Conservation (phyloP, 2,113 vertebrate species). For the Philantomba maxwellii region DNA sequence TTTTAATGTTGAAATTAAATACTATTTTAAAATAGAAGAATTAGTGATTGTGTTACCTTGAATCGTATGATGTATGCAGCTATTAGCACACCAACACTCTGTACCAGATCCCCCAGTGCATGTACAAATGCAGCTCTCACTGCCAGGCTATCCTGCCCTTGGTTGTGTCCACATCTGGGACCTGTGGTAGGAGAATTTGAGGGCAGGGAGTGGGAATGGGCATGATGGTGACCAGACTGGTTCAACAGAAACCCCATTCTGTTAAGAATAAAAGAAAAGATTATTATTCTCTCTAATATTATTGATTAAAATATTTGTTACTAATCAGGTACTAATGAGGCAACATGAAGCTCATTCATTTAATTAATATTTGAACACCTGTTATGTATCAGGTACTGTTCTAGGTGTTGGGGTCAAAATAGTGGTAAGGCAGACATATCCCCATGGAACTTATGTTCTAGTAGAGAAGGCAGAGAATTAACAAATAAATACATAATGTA, state of each 20-base stretch:
- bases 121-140: slow-evolving; percentile 96
- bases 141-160: slow-evolving; percentile 85
- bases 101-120: slow-evolving; percentile 93
- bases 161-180: slow-evolving; percentile 64
- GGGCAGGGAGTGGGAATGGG: slow-evolving; percentile 79
- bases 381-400: not conserved
- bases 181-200: slow-evolving; percentile 28
- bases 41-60: slow-evolving; percentile 81
- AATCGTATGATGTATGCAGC: slow-evolving; percentile 96
- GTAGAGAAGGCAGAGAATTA: not conserved
- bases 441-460: not conserved
- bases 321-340: not conserved
- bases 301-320: slow-evolving; percentile 16
- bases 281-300: slow-evolving; percentile 13
- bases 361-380: not conserved
- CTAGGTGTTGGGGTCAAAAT: not conserved
- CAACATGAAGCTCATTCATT: not conserved
- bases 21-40: slow-evolving; percentile 18
- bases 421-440: not conserved
- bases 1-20: not conserved
- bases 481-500: not conserved
- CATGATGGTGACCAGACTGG: slow-evolving; percentile 91
- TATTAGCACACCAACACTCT: slow-evolving; percentile 94
- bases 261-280: slow-evolving; percentile 60
- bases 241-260: slow-evolving; percentile 98